Percentiles rank a stretch among this genome's conserved stretches.
Evolutionary conservation across 2,888 invertebrate genomes (phyloP).

Genomic region (Tenodera sinensis): DNA sequence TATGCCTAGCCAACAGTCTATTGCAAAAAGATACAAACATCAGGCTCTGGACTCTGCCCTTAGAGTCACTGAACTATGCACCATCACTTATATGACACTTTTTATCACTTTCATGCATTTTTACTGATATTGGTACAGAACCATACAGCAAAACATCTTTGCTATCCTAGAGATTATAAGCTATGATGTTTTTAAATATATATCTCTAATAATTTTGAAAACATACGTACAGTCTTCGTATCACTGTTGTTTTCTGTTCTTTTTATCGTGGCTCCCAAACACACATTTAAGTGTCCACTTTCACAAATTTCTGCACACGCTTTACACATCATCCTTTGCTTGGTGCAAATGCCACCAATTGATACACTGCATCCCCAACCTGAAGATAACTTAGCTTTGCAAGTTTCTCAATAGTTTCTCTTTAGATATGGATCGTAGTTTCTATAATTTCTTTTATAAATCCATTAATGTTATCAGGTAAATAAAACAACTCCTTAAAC

Average conservation of each 20-base stretch:
- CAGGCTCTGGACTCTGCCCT: not conserved
- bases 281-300: not conserved
- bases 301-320: not conserved
- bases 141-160: conserved; percentile 1
- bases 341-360: not conserved
- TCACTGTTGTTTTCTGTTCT: not conserved
- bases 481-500: not conserved
- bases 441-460: not conserved
- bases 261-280: not conserved
- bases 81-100: not conserved
- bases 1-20: not conserved
- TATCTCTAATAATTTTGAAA: not conserved
- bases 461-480: not conserved
- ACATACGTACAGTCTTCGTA: conserved; percentile 2
- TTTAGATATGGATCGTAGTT: not conserved
- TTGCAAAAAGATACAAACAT: not conserved
- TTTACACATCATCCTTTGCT: not conserved
- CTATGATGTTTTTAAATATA: not conserved
- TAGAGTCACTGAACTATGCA: not conserved
- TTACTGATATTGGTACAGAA: conserved; percentile 8
- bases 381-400: not conserved
- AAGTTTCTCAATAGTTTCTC: not conserved
- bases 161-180: conserved; percentile 4
- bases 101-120: not conserved
- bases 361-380: not conserved